These are phyloP conservation scores for Desoria tigrina DNA, from an alignment of 2,888 invertebrate species.

Conservation along the genomic window DNA sequence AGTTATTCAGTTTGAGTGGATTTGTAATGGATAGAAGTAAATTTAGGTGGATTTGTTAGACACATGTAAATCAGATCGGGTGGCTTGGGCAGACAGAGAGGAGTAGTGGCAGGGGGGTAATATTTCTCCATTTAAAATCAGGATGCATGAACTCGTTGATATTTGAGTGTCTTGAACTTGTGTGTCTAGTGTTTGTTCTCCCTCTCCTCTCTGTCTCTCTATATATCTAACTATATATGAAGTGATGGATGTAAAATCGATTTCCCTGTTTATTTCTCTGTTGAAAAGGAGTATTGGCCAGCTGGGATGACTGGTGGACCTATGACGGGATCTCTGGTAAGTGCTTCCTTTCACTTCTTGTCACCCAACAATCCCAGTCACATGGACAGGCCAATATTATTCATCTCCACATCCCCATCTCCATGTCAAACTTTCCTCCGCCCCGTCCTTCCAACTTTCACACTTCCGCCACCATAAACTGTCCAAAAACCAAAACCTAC, in stretches of 20 bases:
- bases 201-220: not conserved
- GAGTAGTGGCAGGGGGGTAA: constrained; percentile 11
- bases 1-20: constrained; percentile 13
- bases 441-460: constrained; percentile 1
- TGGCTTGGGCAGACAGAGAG: not conserved
- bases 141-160: constrained; percentile 6
- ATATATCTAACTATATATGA: not conserved
- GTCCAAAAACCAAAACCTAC: not conserved
- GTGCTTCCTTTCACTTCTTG: constrained; percentile 22
- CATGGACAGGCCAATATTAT: constrained; percentile 10
- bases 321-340: constrained; percentile 54
- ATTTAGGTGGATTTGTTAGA: constrained; percentile 19
- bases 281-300: constrained; percentile 44
- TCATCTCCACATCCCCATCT: constrained; percentile 18
- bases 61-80: constrained; percentile 17
- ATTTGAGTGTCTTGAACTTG: constrained; percentile 14
- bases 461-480: constrained; percentile 10
- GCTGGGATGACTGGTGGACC: constrained; percentile 54
- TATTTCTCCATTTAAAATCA: constrained; percentile 12
- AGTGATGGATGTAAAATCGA: constrained; percentile 32
- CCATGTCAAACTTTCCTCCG: constrained; percentile 5
- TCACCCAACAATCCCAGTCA: constrained; percentile 5
- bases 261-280: constrained; percentile 14
- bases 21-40: constrained; percentile 8
- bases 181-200: not conserved